These are phyloP conservation scores for Calyptomena viridis DNA, from an alignment of 2,113 vertebrate species.

Conservation along the genomic window DNA sequence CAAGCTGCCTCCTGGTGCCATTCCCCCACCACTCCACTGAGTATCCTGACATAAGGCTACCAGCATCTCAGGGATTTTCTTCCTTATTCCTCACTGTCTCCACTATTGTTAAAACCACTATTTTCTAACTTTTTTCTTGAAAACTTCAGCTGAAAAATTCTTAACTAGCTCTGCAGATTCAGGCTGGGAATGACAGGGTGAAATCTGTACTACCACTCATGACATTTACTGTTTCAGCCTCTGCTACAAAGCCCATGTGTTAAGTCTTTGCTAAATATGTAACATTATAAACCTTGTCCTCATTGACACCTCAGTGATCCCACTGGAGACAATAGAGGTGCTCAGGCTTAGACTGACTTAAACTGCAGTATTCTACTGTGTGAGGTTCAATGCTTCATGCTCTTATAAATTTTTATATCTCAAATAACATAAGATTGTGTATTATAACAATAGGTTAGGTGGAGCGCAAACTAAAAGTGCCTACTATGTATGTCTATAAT, in stretches of 20 bases:
- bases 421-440: conserved; percentile 3
- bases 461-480: conserved; percentile 38
- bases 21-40: accelerated
- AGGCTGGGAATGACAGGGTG: background rate
- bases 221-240: background rate
- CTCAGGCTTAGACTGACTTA: background rate
- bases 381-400: background rate
- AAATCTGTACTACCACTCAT: background rate
- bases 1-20: background rate
- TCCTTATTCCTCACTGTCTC: background rate
- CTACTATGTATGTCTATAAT: conserved; percentile 44
- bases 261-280: background rate
- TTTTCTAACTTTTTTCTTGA: background rate
- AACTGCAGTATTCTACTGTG: background rate
- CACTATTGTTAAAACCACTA: background rate
- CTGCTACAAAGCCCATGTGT: background rate
- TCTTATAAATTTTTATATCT: conserved; percentile 21
- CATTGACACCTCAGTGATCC: background rate
- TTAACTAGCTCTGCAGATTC: background rate
- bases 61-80: background rate
- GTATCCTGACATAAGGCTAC: background rate
- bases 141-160: background rate
- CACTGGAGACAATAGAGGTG: background rate
- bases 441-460: conserved; percentile 6
- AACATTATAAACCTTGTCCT: background rate